Percentiles rank a stretch among this genome's conserved stretches.
These are phyloP conservation scores for Botia kubotai DNA, from an alignment of 2,797 vertebrate genomes.

Conservation along the genomic window DNA sequence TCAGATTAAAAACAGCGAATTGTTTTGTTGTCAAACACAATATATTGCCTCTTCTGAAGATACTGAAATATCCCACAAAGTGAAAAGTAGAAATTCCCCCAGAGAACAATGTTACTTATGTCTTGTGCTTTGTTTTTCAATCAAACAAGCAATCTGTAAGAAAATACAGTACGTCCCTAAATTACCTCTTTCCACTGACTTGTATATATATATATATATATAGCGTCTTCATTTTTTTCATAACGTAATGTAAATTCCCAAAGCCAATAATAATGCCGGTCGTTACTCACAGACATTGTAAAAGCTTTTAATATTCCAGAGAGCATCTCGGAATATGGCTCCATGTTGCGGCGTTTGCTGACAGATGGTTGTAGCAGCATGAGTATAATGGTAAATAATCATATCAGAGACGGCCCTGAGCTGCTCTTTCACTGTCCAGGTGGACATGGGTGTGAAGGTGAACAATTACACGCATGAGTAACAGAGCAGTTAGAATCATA, in stretches of 20 bases:
- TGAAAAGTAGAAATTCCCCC: slow-evolving; percentile 61
- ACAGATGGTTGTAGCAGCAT: slow-evolving; percentile 50
- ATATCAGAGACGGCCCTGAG: slow-evolving; percentile 37
- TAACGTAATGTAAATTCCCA: slow-evolving; percentile 25
- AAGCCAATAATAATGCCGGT: slow-evolving; percentile 31
- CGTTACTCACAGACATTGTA: slow-evolving; percentile 37
- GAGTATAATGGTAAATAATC: slow-evolving; percentile 53
- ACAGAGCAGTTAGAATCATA: neutral
- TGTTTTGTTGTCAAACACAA: slow-evolving; percentile 22
- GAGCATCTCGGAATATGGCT: slow-evolving; percentile 25
- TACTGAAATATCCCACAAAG: slow-evolving; percentile 39
- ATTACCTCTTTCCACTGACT: slow-evolving; percentile 14
- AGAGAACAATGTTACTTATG: slow-evolving; percentile 50
- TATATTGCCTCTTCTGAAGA: neutral
- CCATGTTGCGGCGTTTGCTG: slow-evolving; percentile 34
- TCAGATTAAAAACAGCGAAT: slow-evolving; percentile 21
- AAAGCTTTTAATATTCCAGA: slow-evolving; percentile 52
- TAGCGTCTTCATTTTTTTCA: slow-evolving; percentile 36
- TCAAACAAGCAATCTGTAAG: slow-evolving; percentile 22
- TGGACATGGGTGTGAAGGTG: slow-evolving; percentile 42
- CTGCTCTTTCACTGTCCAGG: slow-evolving; percentile 40
- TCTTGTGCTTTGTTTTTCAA: neutral
- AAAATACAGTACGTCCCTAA: slow-evolving; percentile 23
- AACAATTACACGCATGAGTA: slow-evolving; percentile 17
- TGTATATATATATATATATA: neutral